phyloP scores from a whole-genome alignment of 2,888 invertebrate species.

The Notocelia uddmanniana region DNA sequence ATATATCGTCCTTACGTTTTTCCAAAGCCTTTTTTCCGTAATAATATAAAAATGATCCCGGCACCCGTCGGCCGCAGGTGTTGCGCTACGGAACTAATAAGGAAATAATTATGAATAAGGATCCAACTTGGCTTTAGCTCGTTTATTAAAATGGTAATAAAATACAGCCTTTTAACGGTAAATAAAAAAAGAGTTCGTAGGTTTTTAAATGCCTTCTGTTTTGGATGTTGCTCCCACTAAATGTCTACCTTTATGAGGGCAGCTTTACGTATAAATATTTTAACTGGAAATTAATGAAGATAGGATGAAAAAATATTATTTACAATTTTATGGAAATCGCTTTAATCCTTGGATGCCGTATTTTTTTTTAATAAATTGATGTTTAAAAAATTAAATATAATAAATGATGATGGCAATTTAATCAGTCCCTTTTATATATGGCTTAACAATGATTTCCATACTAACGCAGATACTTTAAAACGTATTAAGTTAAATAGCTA shows the following conservation, averaged over 20 bases:
- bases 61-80: slow-evolving; percentile 58
- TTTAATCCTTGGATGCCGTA: no score
- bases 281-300: background rate
- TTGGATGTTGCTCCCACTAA: background rate
- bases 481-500: no score
- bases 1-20: slow-evolving; percentile 9
- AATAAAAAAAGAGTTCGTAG: slow-evolving; percentile 7
- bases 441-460: no score
- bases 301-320: no score
- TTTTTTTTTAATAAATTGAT: no score
- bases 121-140: slow-evolving; percentile 59
- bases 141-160: slow-evolving; percentile 64
- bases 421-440: no score
- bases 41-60: slow-evolving; percentile 53
- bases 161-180: slow-evolving; percentile 42
- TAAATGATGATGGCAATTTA: no score
- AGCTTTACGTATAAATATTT: background rate
- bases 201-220: background rate
- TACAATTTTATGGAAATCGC: no score
- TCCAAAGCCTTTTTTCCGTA: slow-evolving; percentile 45
- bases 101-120: slow-evolving; percentile 67
- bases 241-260: background rate
- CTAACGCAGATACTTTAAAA: no score
- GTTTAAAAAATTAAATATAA: no score
- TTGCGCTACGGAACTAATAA: slow-evolving; percentile 59